Conservation (phyloP, 2,888 invertebrate species). For the Nowickia ferox region DNA sequence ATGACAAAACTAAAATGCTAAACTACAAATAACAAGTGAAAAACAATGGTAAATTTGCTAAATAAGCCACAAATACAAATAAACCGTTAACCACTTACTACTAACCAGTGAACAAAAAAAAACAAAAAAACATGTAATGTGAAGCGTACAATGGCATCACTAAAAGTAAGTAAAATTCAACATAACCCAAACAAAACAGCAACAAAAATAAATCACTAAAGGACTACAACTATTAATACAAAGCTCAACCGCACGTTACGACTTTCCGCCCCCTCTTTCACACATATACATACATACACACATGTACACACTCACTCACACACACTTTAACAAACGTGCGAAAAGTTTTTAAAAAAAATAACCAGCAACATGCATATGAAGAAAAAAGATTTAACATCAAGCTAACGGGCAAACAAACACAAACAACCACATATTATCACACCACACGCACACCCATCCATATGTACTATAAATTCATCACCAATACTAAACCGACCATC, state of each 20-base stretch:
- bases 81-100: conserved; percentile 67
- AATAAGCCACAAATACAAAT: conserved; percentile 69
- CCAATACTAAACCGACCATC: neutral
- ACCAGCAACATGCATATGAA: neutral
- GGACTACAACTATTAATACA: conserved; percentile 52
- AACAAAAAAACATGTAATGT: conserved; percentile 32
- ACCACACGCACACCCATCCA: conserved; percentile 12
- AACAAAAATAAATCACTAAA: conserved; percentile 62
- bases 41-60: conserved; percentile 68
- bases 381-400: conserved; percentile 32
- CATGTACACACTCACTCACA: neutral
- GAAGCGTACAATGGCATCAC: conserved; percentile 13
- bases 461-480: conserved; percentile 7
- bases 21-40: conserved; percentile 52
- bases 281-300: neutral
- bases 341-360: conserved; percentile 26
- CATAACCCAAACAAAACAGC: conserved; percentile 40
- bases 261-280: neutral
- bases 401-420: conserved; percentile 14
- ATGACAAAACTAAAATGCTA: conserved; percentile 45
- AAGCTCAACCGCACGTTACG: conserved; percentile 28
- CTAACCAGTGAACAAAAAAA: conserved; percentile 59
- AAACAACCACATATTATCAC: conserved; percentile 38
- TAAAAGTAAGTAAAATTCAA: conserved; percentile 37
- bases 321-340: conserved; percentile 37